Evolutionary conservation across 2,888 invertebrate genomes (phyloP).

Genomic region (Hymenopus coronatus): DNA sequence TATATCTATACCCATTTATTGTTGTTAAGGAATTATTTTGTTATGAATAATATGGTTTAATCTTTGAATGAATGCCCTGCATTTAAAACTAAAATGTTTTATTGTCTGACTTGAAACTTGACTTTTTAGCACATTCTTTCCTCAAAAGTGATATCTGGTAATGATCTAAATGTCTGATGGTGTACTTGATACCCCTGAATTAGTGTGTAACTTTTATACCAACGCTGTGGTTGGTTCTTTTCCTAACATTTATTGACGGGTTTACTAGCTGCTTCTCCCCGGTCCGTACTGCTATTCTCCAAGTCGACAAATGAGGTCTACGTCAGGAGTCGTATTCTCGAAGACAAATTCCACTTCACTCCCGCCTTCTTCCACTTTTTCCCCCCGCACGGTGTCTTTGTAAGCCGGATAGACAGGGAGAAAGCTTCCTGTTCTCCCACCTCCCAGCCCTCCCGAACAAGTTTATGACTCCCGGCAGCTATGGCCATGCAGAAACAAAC

Average conservation of each 20-base stretch:
- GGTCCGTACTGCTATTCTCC: neutral
- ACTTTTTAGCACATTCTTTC: too few species aligned
- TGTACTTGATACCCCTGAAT: neutral
- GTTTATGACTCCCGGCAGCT: neutral
- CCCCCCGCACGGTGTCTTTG: neutral
- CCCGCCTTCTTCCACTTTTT: conserved; percentile 13
- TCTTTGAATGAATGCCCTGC: too few species aligned
- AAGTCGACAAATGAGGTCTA: conserved; percentile 15
- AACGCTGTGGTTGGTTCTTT: neutral
- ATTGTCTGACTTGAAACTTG: too few species aligned
- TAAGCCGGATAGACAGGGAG: neutral
- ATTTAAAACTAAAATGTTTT: too few species aligned
- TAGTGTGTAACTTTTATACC: neutral
- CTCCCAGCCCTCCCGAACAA: neutral
- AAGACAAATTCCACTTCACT: conserved; percentile 14
- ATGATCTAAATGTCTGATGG: neutral
- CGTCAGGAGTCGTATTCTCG: conserved; percentile 17
- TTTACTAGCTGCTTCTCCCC: conserved; percentile 6
- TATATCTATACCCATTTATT: too few species aligned
- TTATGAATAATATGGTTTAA: too few species aligned
- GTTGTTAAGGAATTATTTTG: too few species aligned
- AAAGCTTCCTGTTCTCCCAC: neutral
- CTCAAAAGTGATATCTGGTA: too few species aligned
- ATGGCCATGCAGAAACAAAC: neutral
- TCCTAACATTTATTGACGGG: conserved; percentile 25